phyloP scores from a whole-genome alignment of 2,797 vertebrate species.

The Melanotaenia boesemani region DNA sequence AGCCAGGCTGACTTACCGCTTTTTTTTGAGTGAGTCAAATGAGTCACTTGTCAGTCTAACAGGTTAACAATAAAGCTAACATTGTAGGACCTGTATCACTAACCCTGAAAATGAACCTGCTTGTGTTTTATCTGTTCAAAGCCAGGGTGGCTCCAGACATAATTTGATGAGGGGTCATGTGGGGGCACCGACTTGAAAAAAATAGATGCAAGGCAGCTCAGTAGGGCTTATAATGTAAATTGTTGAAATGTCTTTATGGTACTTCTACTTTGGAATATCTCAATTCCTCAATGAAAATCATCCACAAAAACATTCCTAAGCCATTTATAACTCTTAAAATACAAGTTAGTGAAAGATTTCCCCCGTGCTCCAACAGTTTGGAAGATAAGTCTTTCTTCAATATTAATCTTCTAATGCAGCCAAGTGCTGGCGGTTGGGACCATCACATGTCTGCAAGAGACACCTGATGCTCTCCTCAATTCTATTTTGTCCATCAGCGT shows the following conservation, averaged over 20 bases:
- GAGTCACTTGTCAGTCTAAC: too few species aligned
- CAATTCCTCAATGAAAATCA: background rate
- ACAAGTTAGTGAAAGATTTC: background rate
- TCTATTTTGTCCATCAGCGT: background rate
- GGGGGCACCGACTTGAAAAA: too few species aligned
- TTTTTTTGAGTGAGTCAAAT: too few species aligned
- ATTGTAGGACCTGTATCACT: too few species aligned
- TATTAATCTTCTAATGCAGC: slow-evolving; percentile 3
- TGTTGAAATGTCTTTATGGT: background rate
- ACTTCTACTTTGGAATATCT: background rate
- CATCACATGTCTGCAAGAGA: background rate
- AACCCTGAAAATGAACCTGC: too few species aligned
- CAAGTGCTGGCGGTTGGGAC: background rate
- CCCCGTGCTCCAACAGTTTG: background rate
- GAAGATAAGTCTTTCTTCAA: background rate
- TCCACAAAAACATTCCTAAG: background rate
- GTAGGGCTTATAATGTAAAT: background rate
- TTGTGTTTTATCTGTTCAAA: too few species aligned
- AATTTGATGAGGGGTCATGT: too few species aligned
- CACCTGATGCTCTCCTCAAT: background rate
- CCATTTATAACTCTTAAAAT: background rate
- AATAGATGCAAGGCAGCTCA: too few species aligned
- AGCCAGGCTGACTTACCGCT: too few species aligned
- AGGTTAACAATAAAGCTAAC: too few species aligned
- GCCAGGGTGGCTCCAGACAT: too few species aligned